Evolutionary conservation across 2,888 invertebrate genomes (phyloP).

Genomic region (Drosophila barbarae): DNA sequence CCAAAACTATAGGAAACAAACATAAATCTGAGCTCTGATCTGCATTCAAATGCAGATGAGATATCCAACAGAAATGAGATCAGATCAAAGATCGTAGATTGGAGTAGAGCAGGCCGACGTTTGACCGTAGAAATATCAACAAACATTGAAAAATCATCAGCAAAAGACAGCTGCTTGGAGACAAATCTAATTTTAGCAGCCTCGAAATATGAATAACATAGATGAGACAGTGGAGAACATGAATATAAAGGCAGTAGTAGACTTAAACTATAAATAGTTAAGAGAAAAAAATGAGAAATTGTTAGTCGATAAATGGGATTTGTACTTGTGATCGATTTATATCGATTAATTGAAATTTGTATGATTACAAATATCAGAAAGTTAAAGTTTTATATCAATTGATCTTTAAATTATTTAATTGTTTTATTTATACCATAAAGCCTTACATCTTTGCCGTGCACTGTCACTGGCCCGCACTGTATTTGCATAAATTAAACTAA

Average conservation of each 20-base stretch:
- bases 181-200: constrained; percentile 27
- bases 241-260: not conserved
- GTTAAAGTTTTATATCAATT: no score
- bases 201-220: constrained; percentile 23
- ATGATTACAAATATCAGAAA: no score
- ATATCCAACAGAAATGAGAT: constrained; percentile 23
- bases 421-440: not conserved
- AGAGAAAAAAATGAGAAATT: not conserved
- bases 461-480: constrained; percentile 17
- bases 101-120: constrained; percentile 1
- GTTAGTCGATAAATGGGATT: no score
- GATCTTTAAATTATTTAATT: no score
- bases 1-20: constrained; percentile 16
- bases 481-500: constrained; percentile 51
- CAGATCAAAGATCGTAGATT: constrained; percentile 13
- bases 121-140: constrained; percentile 5
- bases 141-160: constrained; percentile 16
- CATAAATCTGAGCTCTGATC: constrained; percentile 7
- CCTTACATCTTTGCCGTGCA: constrained; percentile 32
- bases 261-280: not conserved
- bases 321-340: not conserved
- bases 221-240: not conserved
- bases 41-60: constrained; percentile 33
- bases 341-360: not conserved
- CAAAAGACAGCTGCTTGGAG: constrained; percentile 19